Conservation (phyloP, 1,140 invertebrate species). For the Phymorhynchus buccinoides region DNA sequence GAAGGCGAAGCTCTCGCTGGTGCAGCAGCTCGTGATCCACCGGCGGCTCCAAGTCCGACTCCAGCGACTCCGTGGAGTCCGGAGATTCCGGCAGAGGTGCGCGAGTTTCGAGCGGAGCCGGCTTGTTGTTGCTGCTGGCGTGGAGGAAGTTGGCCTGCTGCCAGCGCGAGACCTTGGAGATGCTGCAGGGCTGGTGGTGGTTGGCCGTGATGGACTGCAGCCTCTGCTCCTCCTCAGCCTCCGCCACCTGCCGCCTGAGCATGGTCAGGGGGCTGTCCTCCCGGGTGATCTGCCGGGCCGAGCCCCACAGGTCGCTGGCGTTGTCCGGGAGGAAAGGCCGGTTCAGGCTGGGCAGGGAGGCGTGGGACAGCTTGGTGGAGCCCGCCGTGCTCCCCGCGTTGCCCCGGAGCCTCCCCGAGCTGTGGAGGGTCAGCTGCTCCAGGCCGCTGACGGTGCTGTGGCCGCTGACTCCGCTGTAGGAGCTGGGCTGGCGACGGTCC, state of each 20-base stretch:
- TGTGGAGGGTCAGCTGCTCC: not conserved
- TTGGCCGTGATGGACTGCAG: not conserved
- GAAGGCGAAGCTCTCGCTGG: not conserved
- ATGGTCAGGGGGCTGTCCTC: conserved; percentile 14
- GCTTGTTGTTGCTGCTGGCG: not conserved
- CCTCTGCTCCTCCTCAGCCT: not conserved
- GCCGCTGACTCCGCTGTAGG: conserved; percentile 25
- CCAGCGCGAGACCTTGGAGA: conserved; percentile 12
- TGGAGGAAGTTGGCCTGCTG: conserved; percentile 14
- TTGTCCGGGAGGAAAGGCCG: not conserved
- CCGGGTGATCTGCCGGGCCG: not conserved
- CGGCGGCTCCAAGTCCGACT: conserved; percentile 7
- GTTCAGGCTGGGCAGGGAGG: not conserved
- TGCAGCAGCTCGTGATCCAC: not conserved
- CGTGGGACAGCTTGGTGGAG: not conserved
- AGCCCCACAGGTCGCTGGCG: not conserved
- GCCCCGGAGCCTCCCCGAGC: not conserved
- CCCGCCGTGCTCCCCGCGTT: not conserved
- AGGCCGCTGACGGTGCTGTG: not conserved
- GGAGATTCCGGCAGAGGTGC: not conserved
- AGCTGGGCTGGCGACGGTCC: conserved; percentile 8
- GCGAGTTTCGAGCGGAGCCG: not conserved
- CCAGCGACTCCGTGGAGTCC: not conserved
- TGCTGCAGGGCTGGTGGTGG: not conserved
- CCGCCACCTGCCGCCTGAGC: not conserved